Evolutionary conservation across 2,797 vertebrate species (phyloP), one percentile per base, ranked within the genome.

Genomic region (Phataginus tricuspis): DNA sequence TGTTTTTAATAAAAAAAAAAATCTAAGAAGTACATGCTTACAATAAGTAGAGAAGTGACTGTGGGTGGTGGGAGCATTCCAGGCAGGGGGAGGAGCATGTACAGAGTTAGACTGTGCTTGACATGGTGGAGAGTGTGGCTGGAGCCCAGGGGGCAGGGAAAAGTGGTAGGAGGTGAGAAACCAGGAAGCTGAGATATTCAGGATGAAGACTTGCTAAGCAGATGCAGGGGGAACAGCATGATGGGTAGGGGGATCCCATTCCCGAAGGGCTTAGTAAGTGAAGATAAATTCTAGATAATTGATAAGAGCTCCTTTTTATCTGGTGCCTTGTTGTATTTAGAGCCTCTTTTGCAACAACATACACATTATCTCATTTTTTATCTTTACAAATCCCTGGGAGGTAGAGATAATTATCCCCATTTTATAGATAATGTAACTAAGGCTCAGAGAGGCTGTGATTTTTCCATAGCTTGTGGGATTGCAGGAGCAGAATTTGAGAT

Each of bases 401-500:
- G 29, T 4, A 90, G 19, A 74, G 66, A 77, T 25, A 91, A 64
- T 69, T n/a, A 89, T 16, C 27, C 18, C 21, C 42, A 89, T 29
- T 94, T 93, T 68, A 85, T 25, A 87, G 74, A 57, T 42, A 31
- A 94, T 66, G 39, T 63, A 77, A 72, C 10, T 25, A n/a, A 96
- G 55, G 13, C 45, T 69, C 61, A 49, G 55, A 25, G 23, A 87
- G 55, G 18, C 87, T 15, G 45, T 42, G 57, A 66, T 49, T 57
- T 14, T 59, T 31, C 21, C 19, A 71, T 2, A 77, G 13, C 39
- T 42, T 86, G 16, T 75, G 42, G 66, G 85, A 63, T 82, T 80
- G 0, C 13, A 55, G 37, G 53, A 42, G 34, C 7, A 57, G 45
- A 80, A 51, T 4, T 25, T 42, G n/a, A 80, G 66, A 13, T 51